Conservation (phyloP, 1,140 invertebrate genomes). For the Carcinoscorpius rotundicauda region DNA sequence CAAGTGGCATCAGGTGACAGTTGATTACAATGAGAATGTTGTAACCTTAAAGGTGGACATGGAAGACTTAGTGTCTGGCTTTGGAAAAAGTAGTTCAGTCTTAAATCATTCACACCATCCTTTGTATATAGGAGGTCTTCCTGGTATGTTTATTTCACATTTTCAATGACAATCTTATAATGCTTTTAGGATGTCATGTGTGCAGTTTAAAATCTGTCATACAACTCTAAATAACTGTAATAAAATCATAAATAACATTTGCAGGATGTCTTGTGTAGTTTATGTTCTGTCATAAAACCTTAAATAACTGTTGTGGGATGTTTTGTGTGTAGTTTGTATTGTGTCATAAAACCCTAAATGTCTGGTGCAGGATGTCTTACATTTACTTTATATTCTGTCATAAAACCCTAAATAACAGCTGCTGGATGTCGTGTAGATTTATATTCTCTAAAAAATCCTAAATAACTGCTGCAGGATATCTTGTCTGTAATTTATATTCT, state of each 20-base stretch:
- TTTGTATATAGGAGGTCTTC: constrained; percentile 71
- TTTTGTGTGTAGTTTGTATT: background rate
- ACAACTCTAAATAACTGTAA: background rate
- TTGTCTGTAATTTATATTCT: no score
- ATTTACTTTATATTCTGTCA: no score
- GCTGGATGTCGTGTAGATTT: no score
- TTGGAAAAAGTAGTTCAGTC: constrained; percentile 32
- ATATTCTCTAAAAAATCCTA: no score
- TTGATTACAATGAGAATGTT: constrained; percentile 45
- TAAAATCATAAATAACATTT: no score
- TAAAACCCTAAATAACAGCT: no score
- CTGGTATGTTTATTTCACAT: constrained; percentile 44
- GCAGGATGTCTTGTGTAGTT: background rate
- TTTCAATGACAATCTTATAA: background rate
- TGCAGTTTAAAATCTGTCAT: background rate
- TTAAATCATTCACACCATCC: constrained; percentile 32
- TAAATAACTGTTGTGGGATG: background rate
- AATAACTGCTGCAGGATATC: no score
- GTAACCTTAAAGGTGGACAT: constrained; percentile 60
- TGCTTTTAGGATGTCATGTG: background rate
- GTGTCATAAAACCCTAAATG: background rate
- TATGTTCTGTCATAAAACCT: background rate
- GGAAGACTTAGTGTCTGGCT: constrained; percentile 35
- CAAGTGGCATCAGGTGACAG: constrained; percentile 70
- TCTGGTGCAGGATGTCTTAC: background rate